Evolutionary conservation across 2,888 invertebrate species (phyloP).

Genomic region (Rutpela maculata): DNA sequence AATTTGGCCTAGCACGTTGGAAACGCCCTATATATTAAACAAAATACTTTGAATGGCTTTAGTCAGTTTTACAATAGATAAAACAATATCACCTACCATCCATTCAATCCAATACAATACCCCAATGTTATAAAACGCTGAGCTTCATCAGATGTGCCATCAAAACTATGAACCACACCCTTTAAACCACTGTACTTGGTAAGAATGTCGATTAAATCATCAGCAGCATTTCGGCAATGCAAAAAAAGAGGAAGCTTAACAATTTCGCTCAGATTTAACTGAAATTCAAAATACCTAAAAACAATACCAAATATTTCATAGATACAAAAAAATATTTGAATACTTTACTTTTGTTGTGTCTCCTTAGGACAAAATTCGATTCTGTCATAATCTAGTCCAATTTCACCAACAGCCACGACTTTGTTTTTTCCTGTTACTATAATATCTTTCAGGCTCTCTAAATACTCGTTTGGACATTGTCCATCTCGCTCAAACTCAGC

Average conservation of each 20-base stretch:
- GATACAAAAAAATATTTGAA: background rate
- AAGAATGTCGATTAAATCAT: conserved; percentile 87
- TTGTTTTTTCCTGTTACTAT: conserved; percentile 80
- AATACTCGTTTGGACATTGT: conserved; percentile 82
- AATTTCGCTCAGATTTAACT: conserved; percentile 84
- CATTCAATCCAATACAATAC: conserved; percentile 94
- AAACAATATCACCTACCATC: conserved; percentile 80
- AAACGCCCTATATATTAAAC: too few species aligned
- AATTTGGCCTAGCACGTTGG: too few species aligned
- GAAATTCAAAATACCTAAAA: conserved; percentile 90
- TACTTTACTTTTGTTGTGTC: conserved; percentile 83
- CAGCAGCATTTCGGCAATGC: conserved; percentile 91
- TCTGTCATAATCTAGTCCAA: conserved; percentile 95
- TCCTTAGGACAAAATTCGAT: conserved; percentile 92
- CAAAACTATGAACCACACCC: conserved; percentile 96
- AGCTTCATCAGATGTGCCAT: conserved; percentile 88
- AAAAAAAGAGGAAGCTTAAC: conserved; percentile 91
- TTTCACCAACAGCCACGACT: conserved; percentile 95
- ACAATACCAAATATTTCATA: background rate
- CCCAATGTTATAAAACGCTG: conserved; percentile 85
- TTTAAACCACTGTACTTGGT: conserved; percentile 76
- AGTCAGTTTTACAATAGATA: too few species aligned
- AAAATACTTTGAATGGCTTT: too few species aligned
- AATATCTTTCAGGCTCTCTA: conserved; percentile 81
- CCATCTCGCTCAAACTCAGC: conserved; percentile 83